Evolutionary conservation across 2,113 vertebrate species (phyloP).

Genomic region (Protobothrops mucrosquamatus): DNA sequence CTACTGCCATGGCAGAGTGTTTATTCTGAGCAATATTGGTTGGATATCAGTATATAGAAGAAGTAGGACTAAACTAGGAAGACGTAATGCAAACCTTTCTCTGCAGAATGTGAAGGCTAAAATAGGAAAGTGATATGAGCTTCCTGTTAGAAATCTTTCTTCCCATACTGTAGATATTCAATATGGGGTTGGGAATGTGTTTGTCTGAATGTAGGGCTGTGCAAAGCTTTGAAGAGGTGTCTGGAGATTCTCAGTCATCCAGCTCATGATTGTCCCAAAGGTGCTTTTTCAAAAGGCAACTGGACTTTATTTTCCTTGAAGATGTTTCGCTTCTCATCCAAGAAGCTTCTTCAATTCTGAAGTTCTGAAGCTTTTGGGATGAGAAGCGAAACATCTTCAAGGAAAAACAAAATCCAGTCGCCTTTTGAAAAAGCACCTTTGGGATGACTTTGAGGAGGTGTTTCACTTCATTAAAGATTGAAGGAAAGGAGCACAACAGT

Average conservation of each 20-base stretch:
- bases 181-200: not conserved
- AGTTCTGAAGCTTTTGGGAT: not conserved
- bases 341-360: not conserved
- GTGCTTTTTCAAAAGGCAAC: not conserved
- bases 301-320: not conserved
- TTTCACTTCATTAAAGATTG: not conserved
- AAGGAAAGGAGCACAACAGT: not conserved
- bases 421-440: not conserved
- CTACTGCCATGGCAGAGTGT: too few relatives aligned
- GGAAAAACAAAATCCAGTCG: not conserved
- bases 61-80: not conserved
- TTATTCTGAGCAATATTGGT: not conserved
- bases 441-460: not conserved
- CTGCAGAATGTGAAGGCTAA: not conserved
- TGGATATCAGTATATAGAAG: not conserved
- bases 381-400: not conserved
- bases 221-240: not conserved
- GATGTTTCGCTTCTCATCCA: not conserved
- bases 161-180: not conserved
- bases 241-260: not conserved
- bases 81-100: not conserved
- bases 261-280: not conserved
- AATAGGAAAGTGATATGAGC: not conserved
- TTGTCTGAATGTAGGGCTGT: not conserved
- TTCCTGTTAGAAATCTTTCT: not conserved